Evolutionary conservation across 1,140 invertebrate species (phyloP), one percentile per base, ranked within the genome.

Genomic region (Drosophila burlai): DNA sequence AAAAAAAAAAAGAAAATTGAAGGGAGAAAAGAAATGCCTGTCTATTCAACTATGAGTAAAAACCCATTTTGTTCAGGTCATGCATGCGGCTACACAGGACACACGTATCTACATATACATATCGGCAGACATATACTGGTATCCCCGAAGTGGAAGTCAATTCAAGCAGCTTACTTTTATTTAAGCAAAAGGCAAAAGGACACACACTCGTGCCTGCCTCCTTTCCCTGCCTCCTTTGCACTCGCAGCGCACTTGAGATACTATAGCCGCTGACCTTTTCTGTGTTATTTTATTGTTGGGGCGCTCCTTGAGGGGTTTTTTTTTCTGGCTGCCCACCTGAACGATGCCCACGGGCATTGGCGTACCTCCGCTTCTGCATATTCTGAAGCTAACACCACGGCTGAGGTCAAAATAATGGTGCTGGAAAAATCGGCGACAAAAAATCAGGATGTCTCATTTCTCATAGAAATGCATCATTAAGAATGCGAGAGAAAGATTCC

Each of bases 91-190:
- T 42, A 57, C 34, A 42, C 10, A 63, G 36, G 16, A 57, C 36
- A 29, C 31, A 50, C 43, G 29, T 50, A 55, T 68, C 31, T 46
- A 21, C 43, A 74, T 45, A 1, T 46, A 21, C 24, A 49, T 38
- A 62, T 46, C 4, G 5, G 4, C 4, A 11, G 54, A 29, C 34
- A 24, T 21, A 26, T 5, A 16, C 34, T 15, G 47, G 11, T 42
- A 45, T 43, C 40, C 45, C 60, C 76, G 63, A 78, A 81, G 78
- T 78, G 78, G 77, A 84, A 85, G 79, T 82, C 83, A 82, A 81
- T 85, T 85, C 83, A 79, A 72, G 79, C 66, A 81, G 79, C 83
- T 86, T 86, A 85, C 79, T 81, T 86, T 86, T 86, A 82, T 85
- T 85, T 71, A 80, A 75, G 66, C 49, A 61, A 81, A 81, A 54